Percentiles rank a stretch among this genome's conserved stretches.
phyloP scores from a whole-genome alignment of 2,888 invertebrate genomes.

The Julus scanicus region DNA sequence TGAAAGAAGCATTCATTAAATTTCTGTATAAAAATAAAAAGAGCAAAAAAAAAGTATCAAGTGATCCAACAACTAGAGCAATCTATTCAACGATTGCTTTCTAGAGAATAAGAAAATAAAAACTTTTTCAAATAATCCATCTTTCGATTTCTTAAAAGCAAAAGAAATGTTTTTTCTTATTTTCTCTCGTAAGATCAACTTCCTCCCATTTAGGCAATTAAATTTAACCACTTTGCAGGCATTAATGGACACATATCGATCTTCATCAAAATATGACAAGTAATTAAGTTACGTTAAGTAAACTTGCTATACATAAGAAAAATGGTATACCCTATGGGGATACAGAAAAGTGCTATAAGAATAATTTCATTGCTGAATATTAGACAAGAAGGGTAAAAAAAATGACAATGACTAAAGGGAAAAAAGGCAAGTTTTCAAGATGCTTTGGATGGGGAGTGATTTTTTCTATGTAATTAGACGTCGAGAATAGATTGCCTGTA shows the following conservation, averaged over 20 bases:
- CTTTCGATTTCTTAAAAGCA: slow-evolving; percentile 10
- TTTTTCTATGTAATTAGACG: slow-evolving; percentile 30
- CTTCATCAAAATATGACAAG: slow-evolving; percentile 36
- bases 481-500: slow-evolving; percentile 23
- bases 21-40: background rate
- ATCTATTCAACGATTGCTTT: background rate
- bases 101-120: background rate
- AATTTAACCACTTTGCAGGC: slow-evolving; percentile 35
- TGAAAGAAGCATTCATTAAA: background rate
- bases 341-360: background rate
- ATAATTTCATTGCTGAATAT: slow-evolving; percentile 21
- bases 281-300: slow-evolving; percentile 39
- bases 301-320: background rate
- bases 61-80: background rate
- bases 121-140: background rate
- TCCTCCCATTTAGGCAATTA: slow-evolving; percentile 12
- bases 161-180: background rate
- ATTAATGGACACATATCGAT: slow-evolving; percentile 36
- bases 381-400: background rate
- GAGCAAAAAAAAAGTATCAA: background rate
- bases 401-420: slow-evolving; percentile 10
- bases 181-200: background rate
- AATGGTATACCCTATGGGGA: background rate
- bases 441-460: background rate
- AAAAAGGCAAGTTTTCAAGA: background rate